Conservation (phyloP, 2,888 invertebrate species). For the Scaptomyza polygonia region DNA sequence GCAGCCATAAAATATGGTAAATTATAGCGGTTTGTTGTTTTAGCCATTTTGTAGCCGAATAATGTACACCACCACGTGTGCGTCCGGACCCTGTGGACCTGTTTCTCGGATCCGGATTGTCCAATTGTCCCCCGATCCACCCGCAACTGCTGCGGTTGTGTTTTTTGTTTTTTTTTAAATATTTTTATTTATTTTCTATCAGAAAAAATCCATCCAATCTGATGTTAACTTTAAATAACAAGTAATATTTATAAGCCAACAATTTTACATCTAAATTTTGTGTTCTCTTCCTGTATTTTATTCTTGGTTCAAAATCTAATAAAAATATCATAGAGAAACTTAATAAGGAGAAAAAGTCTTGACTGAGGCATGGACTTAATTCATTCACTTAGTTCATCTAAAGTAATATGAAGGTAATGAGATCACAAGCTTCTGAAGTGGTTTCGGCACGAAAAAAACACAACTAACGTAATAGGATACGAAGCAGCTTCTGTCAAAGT, state of each 20-base stretch:
- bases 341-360: neutral
- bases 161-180: slow-evolving; percentile 41
- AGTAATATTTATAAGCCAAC: neutral
- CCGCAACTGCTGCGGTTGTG: slow-evolving; percentile 66
- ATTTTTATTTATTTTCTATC: neutral
- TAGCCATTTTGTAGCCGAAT: slow-evolving; percentile 83
- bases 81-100: slow-evolving; percentile 72
- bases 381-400: neutral
- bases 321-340: no score
- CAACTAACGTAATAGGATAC: neutral
- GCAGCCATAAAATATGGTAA: slow-evolving; percentile 84
- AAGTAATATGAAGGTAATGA: neutral
- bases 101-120: slow-evolving; percentile 51
- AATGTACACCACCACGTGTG: slow-evolving; percentile 82
- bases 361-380: neutral
- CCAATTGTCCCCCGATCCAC: slow-evolving; percentile 41
- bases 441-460: no score
- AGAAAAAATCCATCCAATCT: neutral
- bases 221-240: neutral
- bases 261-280: neutral
- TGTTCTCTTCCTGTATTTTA: no score
- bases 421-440: neutral
- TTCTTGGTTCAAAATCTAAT: neutral
- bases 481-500: neutral
- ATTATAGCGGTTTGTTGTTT: slow-evolving; percentile 84